phyloP scores from a whole-genome alignment of 1,140 invertebrate genomes.

The Brachionus sp. region DNA sequence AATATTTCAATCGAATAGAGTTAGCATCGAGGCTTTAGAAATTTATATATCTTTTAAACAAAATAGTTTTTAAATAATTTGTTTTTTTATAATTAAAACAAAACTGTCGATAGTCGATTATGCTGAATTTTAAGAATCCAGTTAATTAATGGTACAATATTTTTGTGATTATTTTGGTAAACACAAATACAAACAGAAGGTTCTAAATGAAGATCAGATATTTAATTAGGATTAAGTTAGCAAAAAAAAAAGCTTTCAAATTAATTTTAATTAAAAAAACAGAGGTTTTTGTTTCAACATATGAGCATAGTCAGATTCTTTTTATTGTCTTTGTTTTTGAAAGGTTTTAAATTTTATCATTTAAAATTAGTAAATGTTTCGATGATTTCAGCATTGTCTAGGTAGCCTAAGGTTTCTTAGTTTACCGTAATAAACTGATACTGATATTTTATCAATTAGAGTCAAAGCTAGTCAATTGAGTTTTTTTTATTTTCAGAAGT shows the following conservation, averaged over 20 bases:
- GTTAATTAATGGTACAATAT: not conserved
- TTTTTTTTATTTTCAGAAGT: no score
- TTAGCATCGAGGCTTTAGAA: not conserved
- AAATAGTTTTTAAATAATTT: not conserved
- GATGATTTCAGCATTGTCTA: no score
- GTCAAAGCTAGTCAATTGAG: no score
- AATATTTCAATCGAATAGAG: not conserved
- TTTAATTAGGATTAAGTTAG: not conserved
- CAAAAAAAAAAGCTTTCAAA: not conserved
- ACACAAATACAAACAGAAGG: not conserved
- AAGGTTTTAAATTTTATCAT: no score
- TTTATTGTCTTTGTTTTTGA: no score
- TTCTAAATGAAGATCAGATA: not conserved
- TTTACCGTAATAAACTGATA: no score
- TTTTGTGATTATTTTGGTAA: not conserved
- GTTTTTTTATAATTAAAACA: slow-evolving; percentile 5
- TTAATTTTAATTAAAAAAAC: not conserved
- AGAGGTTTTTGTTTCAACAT: not conserved
- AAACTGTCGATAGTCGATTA: not conserved
- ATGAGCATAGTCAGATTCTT: no score
- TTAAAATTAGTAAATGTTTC: no score
- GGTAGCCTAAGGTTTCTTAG: no score
- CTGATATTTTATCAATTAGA: no score
- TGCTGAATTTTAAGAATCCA: not conserved
- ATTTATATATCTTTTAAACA: not conserved